Percentiles rank a stretch among this genome's conserved stretches.
phyloP scores from a whole-genome alignment of 1,140 invertebrate species.

The Medauroidea extradentata region DNA sequence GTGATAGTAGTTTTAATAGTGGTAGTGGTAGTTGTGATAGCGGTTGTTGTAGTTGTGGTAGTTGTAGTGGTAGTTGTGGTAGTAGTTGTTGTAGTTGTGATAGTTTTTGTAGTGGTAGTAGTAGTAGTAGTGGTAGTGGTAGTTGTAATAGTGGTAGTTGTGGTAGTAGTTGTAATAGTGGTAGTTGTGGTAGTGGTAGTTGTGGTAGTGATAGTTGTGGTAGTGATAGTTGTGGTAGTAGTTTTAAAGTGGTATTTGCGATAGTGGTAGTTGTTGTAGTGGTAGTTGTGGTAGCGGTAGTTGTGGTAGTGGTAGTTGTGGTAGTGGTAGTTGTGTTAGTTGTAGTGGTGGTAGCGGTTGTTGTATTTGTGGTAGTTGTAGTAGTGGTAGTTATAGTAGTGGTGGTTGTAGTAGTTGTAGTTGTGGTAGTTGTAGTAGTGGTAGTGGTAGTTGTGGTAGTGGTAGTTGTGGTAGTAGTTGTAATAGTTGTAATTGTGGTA shows the following conservation, averaged over 20 bases:
- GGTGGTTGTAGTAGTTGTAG: not conserved
- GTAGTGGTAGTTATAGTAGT: not conserved
- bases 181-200: no score
- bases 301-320: not conserved
- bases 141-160: no score
- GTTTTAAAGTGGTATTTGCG: no score
- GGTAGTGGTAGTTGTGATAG: not conserved
- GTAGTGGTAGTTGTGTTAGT: not conserved
- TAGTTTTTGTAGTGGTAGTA: not conserved
- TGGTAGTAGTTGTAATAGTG: no score
- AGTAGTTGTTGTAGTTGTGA: not conserved
- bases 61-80: not conserved
- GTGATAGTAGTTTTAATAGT: not conserved
- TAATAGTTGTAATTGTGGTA: not conserved
- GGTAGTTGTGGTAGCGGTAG: no score
- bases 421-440: not conserved
- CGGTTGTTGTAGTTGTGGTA: not conserved
- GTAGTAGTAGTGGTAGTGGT: constrained; percentile 1
- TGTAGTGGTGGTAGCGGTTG: not conserved
- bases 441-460: not conserved
- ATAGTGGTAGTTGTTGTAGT: no score
- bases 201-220: no score
- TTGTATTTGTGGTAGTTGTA: not conserved
- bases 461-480: not conserved
- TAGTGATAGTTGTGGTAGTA: no score